Evolutionary conservation across 2,113 vertebrate genomes (phyloP).

Genomic region (Bothrops jararaca): DNA sequence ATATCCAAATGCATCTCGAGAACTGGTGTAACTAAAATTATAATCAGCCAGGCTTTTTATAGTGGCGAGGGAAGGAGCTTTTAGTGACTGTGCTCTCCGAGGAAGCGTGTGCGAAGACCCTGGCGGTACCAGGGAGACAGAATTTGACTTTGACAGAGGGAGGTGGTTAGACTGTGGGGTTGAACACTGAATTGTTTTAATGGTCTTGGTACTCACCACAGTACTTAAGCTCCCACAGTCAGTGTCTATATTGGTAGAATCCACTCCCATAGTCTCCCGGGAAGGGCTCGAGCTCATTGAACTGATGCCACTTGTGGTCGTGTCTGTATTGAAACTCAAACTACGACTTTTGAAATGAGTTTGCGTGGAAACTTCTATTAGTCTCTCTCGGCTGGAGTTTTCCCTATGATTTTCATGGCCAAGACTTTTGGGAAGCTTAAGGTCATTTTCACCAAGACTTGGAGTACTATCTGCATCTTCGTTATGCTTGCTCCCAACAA

Average conservation of each 20-base stretch:
- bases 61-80: slow-evolving; percentile 88
- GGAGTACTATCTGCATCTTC: slow-evolving; percentile 82
- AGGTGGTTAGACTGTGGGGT: slow-evolving; percentile 87
- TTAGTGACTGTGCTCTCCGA: slow-evolving; percentile 93
- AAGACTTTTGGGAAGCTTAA: slow-evolving; percentile 74
- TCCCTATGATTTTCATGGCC: slow-evolving; percentile 79
- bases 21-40: slow-evolving; percentile 96
- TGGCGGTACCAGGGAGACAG: slow-evolving; percentile 86
- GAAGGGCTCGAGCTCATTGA: slow-evolving; percentile 99
- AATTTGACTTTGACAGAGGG: slow-evolving; percentile 87
- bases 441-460: slow-evolving; percentile 77
- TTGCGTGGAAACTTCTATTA: slow-evolving; percentile 80
- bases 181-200: slow-evolving; percentile 84
- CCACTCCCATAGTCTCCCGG: slow-evolving; percentile 88
- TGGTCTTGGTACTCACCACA: slow-evolving; percentile 92
- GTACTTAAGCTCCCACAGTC: slow-evolving; percentile 97
- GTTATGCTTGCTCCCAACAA: slow-evolving; percentile 79
- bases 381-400: slow-evolving; percentile 86
- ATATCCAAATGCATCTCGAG: slow-evolving; percentile 92
- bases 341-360: slow-evolving; percentile 97
- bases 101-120: slow-evolving; percentile 96
- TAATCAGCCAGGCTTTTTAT: slow-evolving; percentile 95
- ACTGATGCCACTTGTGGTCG: slow-evolving; percentile 97
- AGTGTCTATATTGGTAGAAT: slow-evolving; percentile 84
- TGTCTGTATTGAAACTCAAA: slow-evolving; percentile 98